These are phyloP conservation scores for Synanthedon tipuliformis DNA, from an alignment of 2,888 invertebrate genomes.

Conservation along the genomic window DNA sequence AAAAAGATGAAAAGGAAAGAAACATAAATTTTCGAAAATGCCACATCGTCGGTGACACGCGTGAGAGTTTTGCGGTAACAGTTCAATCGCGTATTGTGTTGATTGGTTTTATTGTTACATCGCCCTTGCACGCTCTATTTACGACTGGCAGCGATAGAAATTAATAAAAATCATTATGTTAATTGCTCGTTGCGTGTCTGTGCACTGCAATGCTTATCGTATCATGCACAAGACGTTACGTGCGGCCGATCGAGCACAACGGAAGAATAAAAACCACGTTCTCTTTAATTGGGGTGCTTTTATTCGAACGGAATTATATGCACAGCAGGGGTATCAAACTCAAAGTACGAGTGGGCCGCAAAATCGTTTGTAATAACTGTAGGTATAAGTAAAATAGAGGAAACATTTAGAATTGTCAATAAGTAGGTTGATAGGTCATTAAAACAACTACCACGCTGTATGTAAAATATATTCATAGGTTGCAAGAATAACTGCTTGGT, in stretches of 20 bases:
- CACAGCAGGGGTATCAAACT: neutral
- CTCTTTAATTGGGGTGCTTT: slow-evolving; percentile 27
- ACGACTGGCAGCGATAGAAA: slow-evolving; percentile 56
- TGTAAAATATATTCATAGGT: no score
- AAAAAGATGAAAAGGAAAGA: slow-evolving; percentile 20
- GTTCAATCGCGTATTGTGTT: slow-evolving; percentile 28
- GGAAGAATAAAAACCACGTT: neutral
- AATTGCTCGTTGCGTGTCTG: slow-evolving; percentile 45
- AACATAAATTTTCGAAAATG: slow-evolving; percentile 49
- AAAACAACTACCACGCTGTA: no score
- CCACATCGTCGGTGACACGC: slow-evolving; percentile 46
- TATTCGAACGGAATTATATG: slow-evolving; percentile 14
- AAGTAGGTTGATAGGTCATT: no score
- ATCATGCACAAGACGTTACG: slow-evolving; percentile 34
- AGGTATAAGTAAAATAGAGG: no score
- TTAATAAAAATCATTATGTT: slow-evolving; percentile 56
- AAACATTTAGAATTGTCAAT: no score
- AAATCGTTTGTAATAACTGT: no score
- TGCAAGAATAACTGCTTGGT: no score
- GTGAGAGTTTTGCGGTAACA: slow-evolving; percentile 39
- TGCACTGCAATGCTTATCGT: slow-evolving; percentile 32
- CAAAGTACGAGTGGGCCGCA: no score
- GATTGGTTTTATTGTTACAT: slow-evolving; percentile 49
- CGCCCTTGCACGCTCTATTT: slow-evolving; percentile 58
- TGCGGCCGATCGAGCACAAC: slow-evolving; percentile 12